Conservation (phyloP, 2,113 vertebrate genomes). For the Hucho hucho region DNA sequence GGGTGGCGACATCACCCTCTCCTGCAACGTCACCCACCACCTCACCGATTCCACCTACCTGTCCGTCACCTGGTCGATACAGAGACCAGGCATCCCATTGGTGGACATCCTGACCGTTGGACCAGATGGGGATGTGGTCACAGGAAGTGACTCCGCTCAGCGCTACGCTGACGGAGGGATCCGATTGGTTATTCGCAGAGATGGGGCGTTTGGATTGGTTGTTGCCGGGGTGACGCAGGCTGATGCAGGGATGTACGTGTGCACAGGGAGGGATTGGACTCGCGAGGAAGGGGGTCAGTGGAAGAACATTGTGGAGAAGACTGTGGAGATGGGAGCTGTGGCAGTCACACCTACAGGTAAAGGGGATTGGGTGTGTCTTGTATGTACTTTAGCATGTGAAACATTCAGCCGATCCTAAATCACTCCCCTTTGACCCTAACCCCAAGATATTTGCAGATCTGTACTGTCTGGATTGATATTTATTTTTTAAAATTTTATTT, state of each 20-base stretch:
- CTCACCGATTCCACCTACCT: slow-evolving; percentile 81
- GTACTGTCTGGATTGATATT: no score
- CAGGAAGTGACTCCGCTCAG: slow-evolving; percentile 66
- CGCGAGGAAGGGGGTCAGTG: slow-evolving; percentile 75
- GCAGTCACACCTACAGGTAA: slow-evolving; percentile 81
- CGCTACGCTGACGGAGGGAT: slow-evolving; percentile 80
- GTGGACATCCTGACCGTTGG: slow-evolving; percentile 81
- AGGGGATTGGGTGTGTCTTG: slow-evolving; percentile 24
- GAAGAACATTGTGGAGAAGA: slow-evolving; percentile 86
- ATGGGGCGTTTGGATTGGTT: slow-evolving; percentile 76
- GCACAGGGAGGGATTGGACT: slow-evolving; percentile 86
- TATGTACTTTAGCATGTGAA: no score
- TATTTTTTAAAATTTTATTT: no score
- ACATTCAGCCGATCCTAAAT: no score
- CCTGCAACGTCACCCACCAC: slow-evolving; percentile 73
- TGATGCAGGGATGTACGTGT: slow-evolving; percentile 82
- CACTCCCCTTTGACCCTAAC: no score
- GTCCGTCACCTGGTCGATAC: slow-evolving; percentile 84
- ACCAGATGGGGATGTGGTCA: slow-evolving; percentile 76
- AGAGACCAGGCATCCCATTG: slow-evolving; percentile 45
- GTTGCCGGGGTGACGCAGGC: slow-evolving; percentile 67
- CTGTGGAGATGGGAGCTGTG: slow-evolving; percentile 76
- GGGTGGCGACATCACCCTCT: slow-evolving; percentile 82
- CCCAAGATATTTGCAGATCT: no score
- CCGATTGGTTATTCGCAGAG: slow-evolving; percentile 75